Percentiles rank a stretch among this genome's conserved stretches.
Conservation (phyloP, 2,888 invertebrate genomes). For the Ophraella communa region DNA sequence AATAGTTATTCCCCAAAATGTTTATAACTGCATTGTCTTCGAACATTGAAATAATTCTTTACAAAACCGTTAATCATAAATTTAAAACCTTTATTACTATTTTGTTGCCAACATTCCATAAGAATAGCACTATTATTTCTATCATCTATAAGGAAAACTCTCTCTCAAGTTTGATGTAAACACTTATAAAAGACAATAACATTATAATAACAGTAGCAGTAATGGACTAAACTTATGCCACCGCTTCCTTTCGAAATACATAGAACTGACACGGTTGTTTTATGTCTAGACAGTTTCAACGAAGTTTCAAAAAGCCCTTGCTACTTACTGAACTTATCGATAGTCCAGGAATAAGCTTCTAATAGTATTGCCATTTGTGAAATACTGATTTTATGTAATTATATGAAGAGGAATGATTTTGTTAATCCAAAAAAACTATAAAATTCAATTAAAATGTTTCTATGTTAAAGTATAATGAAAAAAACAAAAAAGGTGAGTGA, state of each 20-base stretch:
- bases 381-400: too few relatives aligned
- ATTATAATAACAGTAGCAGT: constrained; percentile 51
- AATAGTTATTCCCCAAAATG: too few relatives aligned
- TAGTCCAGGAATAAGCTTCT: background rate
- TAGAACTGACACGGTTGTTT: constrained; percentile 38
- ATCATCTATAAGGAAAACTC: background rate
- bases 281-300: constrained; percentile 50
- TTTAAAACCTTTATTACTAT: background rate
- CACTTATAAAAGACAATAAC: constrained; percentile 50
- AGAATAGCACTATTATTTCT: background rate
- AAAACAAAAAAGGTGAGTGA: too few relatives aligned
- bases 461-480: too few relatives aligned
- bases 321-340: too few relatives aligned
- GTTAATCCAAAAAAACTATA: too few relatives aligned
- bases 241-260: constrained; percentile 44
- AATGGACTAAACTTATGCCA: constrained; percentile 49
- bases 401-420: too few relatives aligned
- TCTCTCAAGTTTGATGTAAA: constrained; percentile 20
- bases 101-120: background rate
- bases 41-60: too few relatives aligned
- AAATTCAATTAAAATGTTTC: too few relatives aligned
- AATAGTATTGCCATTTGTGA: background rate
- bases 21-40: too few relatives aligned
- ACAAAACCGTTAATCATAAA: background rate
- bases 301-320: constrained; percentile 36